These are phyloP conservation scores for Fistularia tabacaria DNA, from an alignment of 2,797 vertebrate genomes.

Conservation along the genomic window DNA sequence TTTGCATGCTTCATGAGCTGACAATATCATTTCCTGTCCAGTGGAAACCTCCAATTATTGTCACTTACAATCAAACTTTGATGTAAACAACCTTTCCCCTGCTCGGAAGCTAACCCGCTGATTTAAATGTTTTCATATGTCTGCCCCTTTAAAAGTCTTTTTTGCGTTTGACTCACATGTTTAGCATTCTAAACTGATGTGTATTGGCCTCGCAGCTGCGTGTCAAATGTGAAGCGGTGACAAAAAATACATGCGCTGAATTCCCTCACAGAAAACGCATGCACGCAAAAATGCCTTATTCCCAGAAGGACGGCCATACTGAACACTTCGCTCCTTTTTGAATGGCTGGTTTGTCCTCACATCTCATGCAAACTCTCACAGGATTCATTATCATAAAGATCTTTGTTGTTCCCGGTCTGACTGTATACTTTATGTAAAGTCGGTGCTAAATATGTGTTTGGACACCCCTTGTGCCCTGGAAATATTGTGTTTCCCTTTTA, in stretches of 20 bases:
- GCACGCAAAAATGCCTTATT: conserved; percentile 12
- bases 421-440: conserved; percentile 3
- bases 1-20: conserved; percentile 27
- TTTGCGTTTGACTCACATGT: conserved; percentile 42
- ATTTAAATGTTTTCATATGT: conserved; percentile 5
- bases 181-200: conserved; percentile 26
- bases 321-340: conserved; percentile 28
- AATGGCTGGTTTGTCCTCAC: conserved; percentile 28
- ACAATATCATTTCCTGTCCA: conserved; percentile 57
- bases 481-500: conserved; percentile 19
- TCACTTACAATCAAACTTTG: conserved; percentile 29
- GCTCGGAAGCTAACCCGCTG: neutral
- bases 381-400: conserved; percentile 8
- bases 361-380: conserved; percentile 7
- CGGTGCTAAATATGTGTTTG: neutral
- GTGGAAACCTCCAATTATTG: conserved; percentile 57
- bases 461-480: neutral
- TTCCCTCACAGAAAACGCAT: conserved; percentile 9
- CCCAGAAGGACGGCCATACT: conserved; percentile 37
- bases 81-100: conserved; percentile 55
- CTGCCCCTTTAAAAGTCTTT: conserved; percentile 1
- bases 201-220: conserved; percentile 31
- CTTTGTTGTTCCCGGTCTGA: conserved; percentile 9
- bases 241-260: conserved; percentile 42
- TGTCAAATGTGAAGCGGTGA: conserved; percentile 19